Conservation (phyloP, 2,113 vertebrate species). For the Tragelaphus imberbis region DNA sequence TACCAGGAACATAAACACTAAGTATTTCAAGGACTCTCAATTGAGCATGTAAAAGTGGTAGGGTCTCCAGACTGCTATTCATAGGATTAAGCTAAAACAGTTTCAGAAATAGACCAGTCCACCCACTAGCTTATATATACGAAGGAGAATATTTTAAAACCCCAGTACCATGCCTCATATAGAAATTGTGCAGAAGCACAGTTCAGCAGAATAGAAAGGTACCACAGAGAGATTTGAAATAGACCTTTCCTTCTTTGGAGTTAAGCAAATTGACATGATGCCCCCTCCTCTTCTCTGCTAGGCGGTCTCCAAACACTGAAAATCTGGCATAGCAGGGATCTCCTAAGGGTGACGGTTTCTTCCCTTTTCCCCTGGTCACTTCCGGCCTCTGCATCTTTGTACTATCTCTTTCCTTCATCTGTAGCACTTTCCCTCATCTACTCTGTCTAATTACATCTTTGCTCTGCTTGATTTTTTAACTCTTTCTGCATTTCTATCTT, state of each 20-base stretch:
- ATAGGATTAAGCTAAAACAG: background rate
- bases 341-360: background rate
- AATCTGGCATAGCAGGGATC: background rate
- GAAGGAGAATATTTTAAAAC: background rate
- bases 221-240: background rate
- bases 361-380: background rate
- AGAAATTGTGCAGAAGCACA: background rate
- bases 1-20: background rate
- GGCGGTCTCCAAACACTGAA: background rate
- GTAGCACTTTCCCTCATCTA: background rate
- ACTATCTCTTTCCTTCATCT: background rate
- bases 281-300: background rate
- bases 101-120: background rate
- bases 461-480: background rate
- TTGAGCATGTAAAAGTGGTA: background rate
- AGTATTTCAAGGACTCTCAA: background rate
- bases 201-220: background rate
- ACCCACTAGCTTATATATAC: background rate
- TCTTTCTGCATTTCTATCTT: background rate
- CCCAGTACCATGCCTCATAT: background rate
- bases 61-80: background rate
- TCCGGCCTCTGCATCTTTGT: background rate
- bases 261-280: background rate
- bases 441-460: background rate
- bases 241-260: background rate